These are phyloP conservation scores for Galbula dea DNA, from an alignment of 2,113 vertebrate genomes.

Conservation along the genomic window DNA sequence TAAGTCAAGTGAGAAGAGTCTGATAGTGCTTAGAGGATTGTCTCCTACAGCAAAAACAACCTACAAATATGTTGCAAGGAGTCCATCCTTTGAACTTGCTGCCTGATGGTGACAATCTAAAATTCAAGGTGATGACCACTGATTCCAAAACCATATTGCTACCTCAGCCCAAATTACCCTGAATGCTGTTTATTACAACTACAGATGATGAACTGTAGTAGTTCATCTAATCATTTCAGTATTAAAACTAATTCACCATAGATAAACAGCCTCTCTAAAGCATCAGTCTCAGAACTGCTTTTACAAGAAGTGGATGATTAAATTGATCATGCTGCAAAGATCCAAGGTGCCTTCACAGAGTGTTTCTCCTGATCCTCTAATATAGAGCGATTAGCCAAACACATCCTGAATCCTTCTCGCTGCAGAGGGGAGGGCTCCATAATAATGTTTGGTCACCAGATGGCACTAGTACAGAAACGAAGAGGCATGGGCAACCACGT, in stretches of 20 bases:
- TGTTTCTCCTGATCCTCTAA: not conserved
- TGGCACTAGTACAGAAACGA: slow-evolving; percentile 35
- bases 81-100: not conserved
- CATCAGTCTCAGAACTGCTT: not conserved
- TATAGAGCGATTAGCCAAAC: not conserved
- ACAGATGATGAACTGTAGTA: not conserved
- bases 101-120: not conserved
- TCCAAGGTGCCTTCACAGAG: not conserved
- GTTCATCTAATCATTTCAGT: not conserved
- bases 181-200: not conserved
- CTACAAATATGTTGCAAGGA: not conserved
- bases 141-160: not conserved
- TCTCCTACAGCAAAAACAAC: not conserved
- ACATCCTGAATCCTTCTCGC: not conserved
- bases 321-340: not conserved
- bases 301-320: not conserved
- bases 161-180: not conserved
- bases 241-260: not conserved
- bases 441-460: not conserved
- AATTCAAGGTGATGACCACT: not conserved
- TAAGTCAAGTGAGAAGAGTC: not conserved
- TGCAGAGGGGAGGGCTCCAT: not conserved
- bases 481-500: not conserved
- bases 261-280: not conserved
- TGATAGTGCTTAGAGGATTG: not conserved